phyloP scores from a whole-genome alignment of 2,797 vertebrate species.

The Argya squamiceps region DNA sequence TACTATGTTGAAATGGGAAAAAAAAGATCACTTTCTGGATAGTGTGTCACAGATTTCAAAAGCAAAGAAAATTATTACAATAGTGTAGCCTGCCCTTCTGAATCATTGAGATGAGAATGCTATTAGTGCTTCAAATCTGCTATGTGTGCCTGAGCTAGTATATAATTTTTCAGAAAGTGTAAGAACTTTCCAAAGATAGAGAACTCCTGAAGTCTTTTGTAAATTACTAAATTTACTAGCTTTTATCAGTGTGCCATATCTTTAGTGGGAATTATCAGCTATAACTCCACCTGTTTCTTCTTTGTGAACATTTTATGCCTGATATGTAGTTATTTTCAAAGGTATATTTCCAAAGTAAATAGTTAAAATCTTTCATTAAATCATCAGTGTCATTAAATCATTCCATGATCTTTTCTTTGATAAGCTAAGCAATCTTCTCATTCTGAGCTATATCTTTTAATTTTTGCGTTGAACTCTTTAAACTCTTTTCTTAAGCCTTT shows the following conservation, averaged over 20 bases:
- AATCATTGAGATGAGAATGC: background rate
- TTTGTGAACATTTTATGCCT: background rate
- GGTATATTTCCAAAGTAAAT: background rate
- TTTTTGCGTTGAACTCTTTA: background rate
- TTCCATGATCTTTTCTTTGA: background rate
- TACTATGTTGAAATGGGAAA: background rate
- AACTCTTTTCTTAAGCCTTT: background rate
- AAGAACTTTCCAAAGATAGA: background rate
- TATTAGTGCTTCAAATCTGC: background rate
- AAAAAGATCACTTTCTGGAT: background rate
- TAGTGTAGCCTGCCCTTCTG: background rate
- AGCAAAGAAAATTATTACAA: background rate
- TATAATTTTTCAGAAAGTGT: background rate
- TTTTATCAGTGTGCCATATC: background rate
- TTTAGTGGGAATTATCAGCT: background rate
- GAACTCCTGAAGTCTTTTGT: background rate
- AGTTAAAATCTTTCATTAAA: background rate
- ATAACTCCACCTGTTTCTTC: background rate
- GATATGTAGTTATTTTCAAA: background rate
- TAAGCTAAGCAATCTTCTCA: background rate
- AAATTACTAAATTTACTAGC: background rate
- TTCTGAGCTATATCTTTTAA: background rate
- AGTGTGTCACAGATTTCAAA: background rate
- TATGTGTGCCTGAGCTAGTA: background rate
- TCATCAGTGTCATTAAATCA: background rate